phyloP scores from a whole-genome alignment of 2,888 invertebrate genomes.

The Empis livida region DNA sequence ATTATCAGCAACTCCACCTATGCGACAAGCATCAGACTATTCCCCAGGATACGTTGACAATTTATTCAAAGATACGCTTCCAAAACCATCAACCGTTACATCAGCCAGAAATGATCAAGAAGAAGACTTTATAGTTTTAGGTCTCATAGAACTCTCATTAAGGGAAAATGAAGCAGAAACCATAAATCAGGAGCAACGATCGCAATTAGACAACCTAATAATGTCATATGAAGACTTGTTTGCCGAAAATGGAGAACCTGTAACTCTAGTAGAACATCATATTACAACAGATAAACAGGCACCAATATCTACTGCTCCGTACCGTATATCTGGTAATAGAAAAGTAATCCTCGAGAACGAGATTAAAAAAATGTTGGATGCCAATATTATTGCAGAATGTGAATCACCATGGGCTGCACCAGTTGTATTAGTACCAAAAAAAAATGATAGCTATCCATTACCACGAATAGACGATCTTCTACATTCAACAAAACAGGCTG shows the following conservation, averaged over 20 bases:
- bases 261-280: conserved; percentile 11
- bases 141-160: not conserved
- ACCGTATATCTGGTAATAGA: conserved; percentile 10
- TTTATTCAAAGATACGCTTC: not conserved
- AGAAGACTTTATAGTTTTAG: no score
- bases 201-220: not conserved
- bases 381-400: conserved; percentile 13
- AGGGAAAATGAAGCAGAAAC: not conserved
- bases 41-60: not conserved
- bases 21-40: not conserved
- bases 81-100: conserved; percentile 1
- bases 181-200: not conserved
- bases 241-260: not conserved
- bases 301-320: no score
- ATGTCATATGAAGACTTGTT: conserved; percentile 2
- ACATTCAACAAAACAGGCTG: conserved; percentile 19
- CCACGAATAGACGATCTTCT: conserved; percentile 31
- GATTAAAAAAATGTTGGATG: conserved; percentile 3
- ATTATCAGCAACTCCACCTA: not conserved
- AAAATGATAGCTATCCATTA: conserved; percentile 23
- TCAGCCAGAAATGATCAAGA: no score
- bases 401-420: conserved; percentile 13
- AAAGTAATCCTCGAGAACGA: not conserved
- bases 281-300: conserved; percentile 17
- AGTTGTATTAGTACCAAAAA: conserved; percentile 17